Base-by-base conservation (phyloP, 2,888 invertebrate genomes). In the Drosophila trichaetosa region DNA sequence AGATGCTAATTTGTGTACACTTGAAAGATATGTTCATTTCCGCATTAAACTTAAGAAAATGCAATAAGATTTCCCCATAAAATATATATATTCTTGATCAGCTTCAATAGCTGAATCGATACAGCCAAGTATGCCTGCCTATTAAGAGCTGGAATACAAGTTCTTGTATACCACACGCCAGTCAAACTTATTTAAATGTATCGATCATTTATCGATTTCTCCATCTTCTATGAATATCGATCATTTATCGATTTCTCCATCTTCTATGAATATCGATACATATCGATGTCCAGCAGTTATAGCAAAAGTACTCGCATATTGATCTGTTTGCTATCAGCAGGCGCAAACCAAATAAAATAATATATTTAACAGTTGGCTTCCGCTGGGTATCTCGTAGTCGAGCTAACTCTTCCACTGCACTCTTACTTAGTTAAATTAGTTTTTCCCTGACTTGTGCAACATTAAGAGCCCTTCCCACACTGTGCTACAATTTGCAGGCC, bases 401-500 rank as follows among this genome's bases (percentile, higher is more conserved):
- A 13, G 16, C 16, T 8, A 27, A 46, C 46, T 8, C 21, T 46
- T 8, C 16, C 7, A 24, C 16, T 2, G 4, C 16, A 24, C 24
- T 16, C 2, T 16, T 16, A 46, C 24, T 46, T 46, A 24, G 8
- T 24, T 16, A 16, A 46, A 24, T 46, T 46, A 24, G 16, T 24
- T 24, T 46, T 13, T 24, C 16, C 1, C 2, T 24, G 21, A 16
- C 21, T 46, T 24, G 46, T 1, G 2, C 4, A 1, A 2, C 16
- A 16, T 24, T 24, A 24, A 21, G 16, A 46, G 46, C 16, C 8
- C 21, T 16, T 24, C 8, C 4, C 46, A 46, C 16, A 24, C 21
- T 46, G 2, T 24, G 16, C 4, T 29, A 29, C 18, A 24, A 40
- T 40, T 53, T 8, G n/a, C 69, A 84, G 85, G 49, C 27, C 4